Percentiles rank a stretch among this genome's conserved stretches.
phyloP scores from a whole-genome alignment of 2,113 vertebrate genomes.

The Patagioenas fasciata region DNA sequence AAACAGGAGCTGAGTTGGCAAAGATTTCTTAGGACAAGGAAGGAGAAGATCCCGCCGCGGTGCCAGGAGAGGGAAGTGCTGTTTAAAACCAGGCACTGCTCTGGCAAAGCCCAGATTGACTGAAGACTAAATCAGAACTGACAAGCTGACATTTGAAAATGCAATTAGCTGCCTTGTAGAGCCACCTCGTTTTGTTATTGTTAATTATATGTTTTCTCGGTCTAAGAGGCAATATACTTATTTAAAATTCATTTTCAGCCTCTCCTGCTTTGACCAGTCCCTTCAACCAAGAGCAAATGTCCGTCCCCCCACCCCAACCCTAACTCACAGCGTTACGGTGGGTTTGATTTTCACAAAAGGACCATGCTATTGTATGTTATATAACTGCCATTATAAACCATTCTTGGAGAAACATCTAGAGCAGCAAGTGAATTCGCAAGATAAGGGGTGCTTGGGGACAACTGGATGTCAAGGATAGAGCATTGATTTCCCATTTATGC shows the following conservation, averaged over 20 bases:
- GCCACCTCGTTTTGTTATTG: slow-evolving; percentile 14
- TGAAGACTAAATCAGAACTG: slow-evolving; percentile 15
- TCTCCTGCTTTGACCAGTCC: neutral
- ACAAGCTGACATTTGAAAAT: slow-evolving; percentile 52
- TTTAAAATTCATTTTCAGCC: neutral
- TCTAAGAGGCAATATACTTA: neutral
- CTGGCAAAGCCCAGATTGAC: slow-evolving; percentile 3
- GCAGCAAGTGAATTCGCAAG: neutral
- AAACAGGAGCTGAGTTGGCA: neutral
- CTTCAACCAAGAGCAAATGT: neutral
- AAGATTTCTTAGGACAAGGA: neutral
- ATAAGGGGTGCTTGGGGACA: neutral
- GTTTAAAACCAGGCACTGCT: slow-evolving; percentile 4
- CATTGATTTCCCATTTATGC: neutral
- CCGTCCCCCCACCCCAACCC: neutral
- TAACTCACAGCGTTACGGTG: fast-evolving
- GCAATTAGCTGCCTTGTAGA: slow-evolving; percentile 36
- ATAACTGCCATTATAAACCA: neutral
- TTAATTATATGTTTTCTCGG: slow-evolving; percentile 39
- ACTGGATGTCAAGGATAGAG: neutral
- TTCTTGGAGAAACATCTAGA: neutral
- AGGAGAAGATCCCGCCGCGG: neutral
- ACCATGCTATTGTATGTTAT: fast-evolving
- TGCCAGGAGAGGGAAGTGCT: neutral
- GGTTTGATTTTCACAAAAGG: neutral